Conservation (phyloP, 2,113 vertebrate genomes). For the Brachypodius melanocephalos region DNA sequence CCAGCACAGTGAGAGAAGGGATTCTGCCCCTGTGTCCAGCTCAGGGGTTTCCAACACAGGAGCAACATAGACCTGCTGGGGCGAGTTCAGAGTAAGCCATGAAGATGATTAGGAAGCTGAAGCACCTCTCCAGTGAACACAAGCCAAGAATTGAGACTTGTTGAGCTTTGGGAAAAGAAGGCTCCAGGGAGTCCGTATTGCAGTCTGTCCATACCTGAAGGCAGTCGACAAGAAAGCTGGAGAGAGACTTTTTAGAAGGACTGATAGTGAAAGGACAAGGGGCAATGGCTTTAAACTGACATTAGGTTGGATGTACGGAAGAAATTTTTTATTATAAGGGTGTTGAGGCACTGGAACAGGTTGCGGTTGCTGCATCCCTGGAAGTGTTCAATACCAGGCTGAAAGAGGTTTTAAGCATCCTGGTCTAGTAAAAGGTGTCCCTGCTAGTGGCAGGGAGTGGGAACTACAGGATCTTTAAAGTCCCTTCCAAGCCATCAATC, state of each 20-base stretch:
- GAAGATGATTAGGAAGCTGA: not conserved
- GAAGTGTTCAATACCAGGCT: not conserved
- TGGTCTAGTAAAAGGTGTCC: not conserved
- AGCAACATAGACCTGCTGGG: not conserved
- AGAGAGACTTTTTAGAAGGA: not conserved
- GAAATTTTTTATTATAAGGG: not conserved
- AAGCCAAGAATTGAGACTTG: not conserved
- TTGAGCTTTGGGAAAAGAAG: not conserved
- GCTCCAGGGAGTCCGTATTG: not conserved
- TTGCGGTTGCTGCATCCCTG: not conserved
- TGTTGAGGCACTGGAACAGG: not conserved
- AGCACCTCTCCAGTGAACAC: not conserved
- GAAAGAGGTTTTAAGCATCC: not conserved
- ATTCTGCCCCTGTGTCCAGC: not conserved
- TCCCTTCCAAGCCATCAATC: not conserved
- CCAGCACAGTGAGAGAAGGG: not conserved
- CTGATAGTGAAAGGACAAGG: not conserved
- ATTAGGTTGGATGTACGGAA: not conserved
- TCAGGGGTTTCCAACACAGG: not conserved
- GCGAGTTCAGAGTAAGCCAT: rapidly evolving
- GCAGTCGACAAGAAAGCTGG: not conserved
- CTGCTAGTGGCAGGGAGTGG: not conserved
- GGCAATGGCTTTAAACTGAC: not conserved
- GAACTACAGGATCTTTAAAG: not conserved
- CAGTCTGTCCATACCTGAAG: not conserved